Conservation (phyloP, 2,888 invertebrate species). For the Ommatoiulus sabulosus region DNA sequence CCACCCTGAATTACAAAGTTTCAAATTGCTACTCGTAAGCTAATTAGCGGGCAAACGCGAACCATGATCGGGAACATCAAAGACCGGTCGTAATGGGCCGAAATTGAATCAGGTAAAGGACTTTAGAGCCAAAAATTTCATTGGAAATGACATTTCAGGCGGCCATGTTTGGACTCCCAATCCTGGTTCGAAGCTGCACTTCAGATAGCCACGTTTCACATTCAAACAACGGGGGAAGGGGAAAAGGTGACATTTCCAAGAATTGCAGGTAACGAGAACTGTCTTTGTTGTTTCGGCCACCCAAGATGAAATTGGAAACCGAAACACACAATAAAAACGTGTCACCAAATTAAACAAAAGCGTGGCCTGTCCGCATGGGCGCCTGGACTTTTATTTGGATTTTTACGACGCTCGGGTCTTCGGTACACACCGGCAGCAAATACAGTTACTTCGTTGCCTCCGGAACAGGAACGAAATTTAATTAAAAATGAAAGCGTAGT, state of each 20-base stretch:
- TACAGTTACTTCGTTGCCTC: neutral
- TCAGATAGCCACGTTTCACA: too few species aligned
- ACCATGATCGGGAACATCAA: neutral
- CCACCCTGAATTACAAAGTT: slow-evolving; percentile 24
- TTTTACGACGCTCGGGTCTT: neutral
- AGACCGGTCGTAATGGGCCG: neutral
- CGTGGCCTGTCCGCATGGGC: neutral
- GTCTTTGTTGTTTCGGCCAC: neutral
- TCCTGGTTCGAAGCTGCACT: too few species aligned
- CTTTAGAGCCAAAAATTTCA: neutral
- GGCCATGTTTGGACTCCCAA: neutral
- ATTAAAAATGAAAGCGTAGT: neutral
- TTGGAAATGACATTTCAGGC: neutral
- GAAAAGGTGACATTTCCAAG: neutral
- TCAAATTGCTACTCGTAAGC: neutral
- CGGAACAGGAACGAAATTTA: neutral
- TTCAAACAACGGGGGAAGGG: too few species aligned
- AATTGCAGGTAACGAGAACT: neutral
- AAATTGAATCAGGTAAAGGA: neutral
- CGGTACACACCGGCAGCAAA: neutral
- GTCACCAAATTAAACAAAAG: neutral
- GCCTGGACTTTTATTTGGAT: neutral
- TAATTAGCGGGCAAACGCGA: neutral
- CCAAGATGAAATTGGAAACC: neutral
- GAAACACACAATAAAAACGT: slow-evolving; percentile 1